Evolutionary conservation across 2,113 vertebrate species (phyloP), one percentile per base, ranked within the genome.

Genomic region (Xenus cinereus): DNA sequence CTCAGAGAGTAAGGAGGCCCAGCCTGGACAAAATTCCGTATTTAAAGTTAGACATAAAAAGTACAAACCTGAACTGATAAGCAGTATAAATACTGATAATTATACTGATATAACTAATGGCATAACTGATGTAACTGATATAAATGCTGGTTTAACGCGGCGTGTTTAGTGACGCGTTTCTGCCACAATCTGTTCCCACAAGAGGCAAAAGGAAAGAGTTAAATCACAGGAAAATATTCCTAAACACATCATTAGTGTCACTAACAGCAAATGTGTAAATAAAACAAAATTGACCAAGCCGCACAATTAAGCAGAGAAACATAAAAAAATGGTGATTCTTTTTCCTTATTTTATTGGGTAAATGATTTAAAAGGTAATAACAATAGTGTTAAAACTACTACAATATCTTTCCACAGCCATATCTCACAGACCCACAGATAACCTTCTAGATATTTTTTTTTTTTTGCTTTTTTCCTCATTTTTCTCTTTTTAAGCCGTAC

Each of bases 321-420:
- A 45, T 88, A 89, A 75, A 93, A 95, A 94, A 97, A 80, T 91
- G 20, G 87, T 93, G 72, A 81, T 93, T 98, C 54, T 87, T 97
- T 98, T 98, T 98, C 97, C 96, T 98, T 98, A 98, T 98, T 99
- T 99, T 99, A 99, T 99, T 99, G 99, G 99, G 99, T 99, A 99
- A 99, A 99, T 99, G 99, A 99, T 99, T 99, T 99, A 99, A 99
- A 99, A 99, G 98, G 98, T 99, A 99, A 98, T 99, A 99, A 99
- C 99, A 99, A 99, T 99, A 99, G 98, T 99, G 98, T 99, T 99
- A 99, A 99, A 99, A 99, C 98, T 98, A 99, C 99, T 99, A 99
- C 99, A 99, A 98, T 98, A 98, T 99, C 98, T 99, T 99, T 98
- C 99, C 99, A 99, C 99, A 99, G 98, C 98, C 99, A 99, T 99